phyloP scores from a whole-genome alignment of 1,140 invertebrate species.

The Heliconius congener region DNA sequence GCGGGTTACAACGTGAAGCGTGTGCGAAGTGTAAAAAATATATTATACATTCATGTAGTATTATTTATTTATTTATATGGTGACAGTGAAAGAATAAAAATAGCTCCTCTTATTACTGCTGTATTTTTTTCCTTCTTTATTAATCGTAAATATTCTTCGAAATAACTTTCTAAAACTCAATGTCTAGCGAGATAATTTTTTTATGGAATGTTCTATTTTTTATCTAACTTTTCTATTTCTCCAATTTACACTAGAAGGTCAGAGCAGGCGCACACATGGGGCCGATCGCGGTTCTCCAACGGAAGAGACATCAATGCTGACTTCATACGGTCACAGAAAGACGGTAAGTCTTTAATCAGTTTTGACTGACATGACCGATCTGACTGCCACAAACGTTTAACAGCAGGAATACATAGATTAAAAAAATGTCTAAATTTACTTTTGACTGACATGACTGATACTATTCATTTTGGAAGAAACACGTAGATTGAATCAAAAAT shows the following conservation, averaged over 20 bases:
- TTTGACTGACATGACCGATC: not conserved
- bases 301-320: conserved; percentile 70
- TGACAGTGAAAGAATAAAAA: too few species aligned
- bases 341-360: conserved; percentile 45
- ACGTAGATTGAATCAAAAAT: not conserved
- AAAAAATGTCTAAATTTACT: too few species aligned
- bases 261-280: conserved; percentile 58
- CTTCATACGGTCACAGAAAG: conserved; percentile 70
- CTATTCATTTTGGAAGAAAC: not conserved
- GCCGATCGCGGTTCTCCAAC: conserved; percentile 71
- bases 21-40: too few species aligned
- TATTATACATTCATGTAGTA: too few species aligned
- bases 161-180: too few species aligned
- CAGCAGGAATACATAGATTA: not conserved
- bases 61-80: too few species aligned
- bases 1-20: too few species aligned
- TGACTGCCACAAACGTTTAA: not conserved
- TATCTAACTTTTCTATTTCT: not conserved
- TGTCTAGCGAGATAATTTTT: too few species aligned
- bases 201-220: too few species aligned
- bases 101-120: too few species aligned
- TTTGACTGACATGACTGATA: not conserved
- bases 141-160: too few species aligned
- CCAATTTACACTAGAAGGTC: conserved; percentile 53
- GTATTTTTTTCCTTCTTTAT: too few species aligned